Evolutionary conservation across 2,888 invertebrate genomes (phyloP), one percentile per base, ranked within the genome.

Genomic region (Ferdinandea cuprea): DNA sequence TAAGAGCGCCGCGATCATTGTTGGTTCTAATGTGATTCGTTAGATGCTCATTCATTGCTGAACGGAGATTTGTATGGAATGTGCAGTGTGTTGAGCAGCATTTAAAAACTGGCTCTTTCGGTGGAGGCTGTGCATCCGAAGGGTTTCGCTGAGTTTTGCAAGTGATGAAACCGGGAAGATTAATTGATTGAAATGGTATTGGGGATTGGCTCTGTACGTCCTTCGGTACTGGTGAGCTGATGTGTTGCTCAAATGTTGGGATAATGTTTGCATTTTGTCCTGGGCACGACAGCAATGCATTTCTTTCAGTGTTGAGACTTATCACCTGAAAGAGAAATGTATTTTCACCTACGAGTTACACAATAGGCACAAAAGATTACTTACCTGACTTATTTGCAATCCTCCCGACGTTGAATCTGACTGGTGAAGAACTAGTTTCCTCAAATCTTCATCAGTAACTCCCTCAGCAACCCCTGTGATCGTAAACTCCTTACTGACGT

Each of bases 1-100:
- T 85, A 0, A 90, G 76, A 66, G 88, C 87, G 0, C 87, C 88
- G 2, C 81, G 86, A 30, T 86, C 83, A 0, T 85, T 84, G 9
- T 78, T 68, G 5, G 44, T 37, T 17, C 86, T 73, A 58, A 87
- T 85, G 56, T 90, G 89, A 48, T 87, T 87, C 15, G 84, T 84
- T 68, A 89, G 85, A 83, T 90, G 89, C 69, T 89, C 87, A n/a
- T 86, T 86, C 78, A 89, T 89, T 5, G 86, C 85, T 1, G 86
- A 40, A 8, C 63, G 72, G 5, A 58, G 6, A n/a, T 30, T 50
- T 11, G 78, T 46, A 0, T 32, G 17, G 40, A 71, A 84, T 0
- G 2, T 8, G 3, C 83, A 83, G 1, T 52, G 17, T 8, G 6
- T 32, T 7, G 68, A 66, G 6, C 78, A 30, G 32, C 83, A 83